Base-by-base conservation (phyloP, 1,140 invertebrate genomes). In the Ladona fulva region DNA sequence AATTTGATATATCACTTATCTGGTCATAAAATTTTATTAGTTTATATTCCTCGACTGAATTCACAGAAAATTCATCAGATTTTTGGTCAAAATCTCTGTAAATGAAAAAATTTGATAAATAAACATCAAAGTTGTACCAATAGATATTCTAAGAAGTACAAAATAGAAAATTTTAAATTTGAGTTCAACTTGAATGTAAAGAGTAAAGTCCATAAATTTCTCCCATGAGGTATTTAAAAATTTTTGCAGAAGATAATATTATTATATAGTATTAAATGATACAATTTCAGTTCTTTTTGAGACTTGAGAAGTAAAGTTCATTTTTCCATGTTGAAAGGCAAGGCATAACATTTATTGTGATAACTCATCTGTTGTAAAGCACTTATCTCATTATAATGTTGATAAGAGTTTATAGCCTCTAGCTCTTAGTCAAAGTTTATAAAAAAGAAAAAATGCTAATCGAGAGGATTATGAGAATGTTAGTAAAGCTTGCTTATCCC, bases 1-100 rank as follows among this genome's bases (percentile, higher is more conserved):
- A 90, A 81, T 91, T 91, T 0, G 93, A 95, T 78, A 95, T 92
- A 80, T 95, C 93, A 79, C 88, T 88, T 79, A 96, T 95, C 79
- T 92, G 88, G 76, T 94, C 93, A 24, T 91, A 89, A 84, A 89
- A 93, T 79, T 90, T 88, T 84, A 94, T 92, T 85, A 95, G 91
- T 79, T 93, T 90, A 83, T 93, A 89, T 76, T 90, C 87, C 81
- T 94, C 92, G 77, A 95, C 94, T 16, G 89, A 85, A 79, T 94
- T 92, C 77, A 96, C 84, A 29, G 93, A 95, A 82, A 95, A 95
- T 75, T 91, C 89, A 76, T 89, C 87, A 0, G 92, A 90, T 73
- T 88, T 89, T 82, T 94, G 90, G 82, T 95, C 92, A 85, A 96
- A 95, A 59, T 91, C 88, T 42, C 88, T 89, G 82, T 73, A 81